Evolutionary conservation across 2,888 invertebrate genomes (phyloP), one percentile per base, ranked within the genome.

Genomic region (Diogma glabrata): DNA sequence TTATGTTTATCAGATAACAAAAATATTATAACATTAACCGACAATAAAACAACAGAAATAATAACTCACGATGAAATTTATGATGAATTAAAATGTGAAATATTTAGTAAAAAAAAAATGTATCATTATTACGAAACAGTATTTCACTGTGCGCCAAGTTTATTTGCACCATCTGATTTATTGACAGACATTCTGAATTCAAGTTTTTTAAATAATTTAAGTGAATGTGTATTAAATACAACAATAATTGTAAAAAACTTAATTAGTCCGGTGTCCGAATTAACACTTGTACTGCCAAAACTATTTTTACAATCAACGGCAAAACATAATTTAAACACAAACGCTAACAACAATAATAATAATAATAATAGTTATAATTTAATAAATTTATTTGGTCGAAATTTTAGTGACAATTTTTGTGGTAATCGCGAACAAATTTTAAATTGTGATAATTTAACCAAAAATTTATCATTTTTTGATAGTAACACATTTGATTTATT

Each of bases 231-330:
- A 51, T 54, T 63, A 54, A 60, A 61, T 53, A 58, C 63, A 48
- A 61, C 64, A 53, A 23, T 69, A 24, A 54, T 65, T 53, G 60
- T 61, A 47, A 58, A 58, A 55, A 55, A 59, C 57, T 50, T 61
- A 47, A 53, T 58, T 50, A 60, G 61, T 58, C 66, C 69, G 50
- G 60, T 66, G 49, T 57, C 59, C 55, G 63, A 67, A 60, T 67
- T 69, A 54, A 60, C 64, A 56, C 59, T 69, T 58, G 59, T 63
- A 56, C 60, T 65, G 52, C 62, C 59, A 53, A 60, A 61, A 54
- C 53, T 56, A 50, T 56, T 57, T 48, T 33, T 43, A 43, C 20
- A 19, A 23, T 38, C 10, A 24, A 14, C n/a, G 19, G 48, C 20
- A 30, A 46, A n/a, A 5, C 24, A n/a, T n/a, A 36, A 17, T 23